Base-by-base conservation (phyloP, 2,797 vertebrate species). In the Semotilus atromaculatus region DNA sequence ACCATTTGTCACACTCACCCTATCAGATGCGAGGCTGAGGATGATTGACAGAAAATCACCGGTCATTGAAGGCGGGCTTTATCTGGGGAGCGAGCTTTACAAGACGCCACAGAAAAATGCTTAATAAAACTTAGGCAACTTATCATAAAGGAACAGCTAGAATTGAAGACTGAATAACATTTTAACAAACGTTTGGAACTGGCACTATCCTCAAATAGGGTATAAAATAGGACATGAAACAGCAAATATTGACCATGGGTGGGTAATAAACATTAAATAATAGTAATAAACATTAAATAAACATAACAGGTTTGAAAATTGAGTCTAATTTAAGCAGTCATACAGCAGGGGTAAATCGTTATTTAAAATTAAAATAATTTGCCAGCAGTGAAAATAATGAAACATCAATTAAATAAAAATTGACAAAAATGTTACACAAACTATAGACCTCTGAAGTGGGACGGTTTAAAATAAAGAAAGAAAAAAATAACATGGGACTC, bases 21-120 rank as follows among this genome's bases (percentile, higher is more conserved):
- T 93, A 95, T 95, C 0, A 64, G 0, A n/a, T 36, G 4, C 0
- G 0, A 19, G 34, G 2, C 0, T 40, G 71, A 1, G 0, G 23
- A 55, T 92, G 90, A 93, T 18, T 89, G 94, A 90, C 92, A 92
- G 67, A 31, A 78, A 86, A 84, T 78, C 73, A 1, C 40, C 10
- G 75, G 68, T 51, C 75, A 38, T 45, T 81, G 83, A 34, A 87
- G 86, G 94, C 91, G 89, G 92, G 91, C 80, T 77, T 85, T 86
- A 83, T n/a, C 0, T 67, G 5, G 10, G 23, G 36, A 19, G 36
- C 19, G 73, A 48, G 74, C 48, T 83, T 84, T 84, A 82, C 36
- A 68, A n/a, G n/a, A n/a, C 82, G 43, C n/a, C 23, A 45, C 14
- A 70, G 4, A 11, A 51, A 74, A 66, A 51, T 62, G 10, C 3